These are phyloP conservation scores for Megaleporinus macrocephalus DNA, from an alignment of 2,113 vertebrate species.

Conservation along the genomic window DNA sequence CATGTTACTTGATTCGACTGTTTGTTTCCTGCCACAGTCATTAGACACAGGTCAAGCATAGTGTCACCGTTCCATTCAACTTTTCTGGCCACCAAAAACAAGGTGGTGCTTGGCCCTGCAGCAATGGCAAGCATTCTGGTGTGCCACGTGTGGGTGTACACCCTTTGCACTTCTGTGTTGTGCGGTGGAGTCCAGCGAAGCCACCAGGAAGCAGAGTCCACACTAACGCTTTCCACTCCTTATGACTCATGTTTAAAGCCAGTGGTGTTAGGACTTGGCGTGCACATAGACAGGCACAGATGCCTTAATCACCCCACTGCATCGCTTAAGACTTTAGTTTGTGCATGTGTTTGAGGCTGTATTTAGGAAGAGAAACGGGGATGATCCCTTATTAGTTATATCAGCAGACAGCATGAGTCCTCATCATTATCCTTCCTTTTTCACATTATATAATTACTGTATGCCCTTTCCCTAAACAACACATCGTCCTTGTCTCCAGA, in stretches of 20 bases:
- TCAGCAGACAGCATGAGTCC: slow-evolving; percentile 40
- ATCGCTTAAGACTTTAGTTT: slow-evolving; percentile 61
- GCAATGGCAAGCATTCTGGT: slow-evolving; percentile 6
- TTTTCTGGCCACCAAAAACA: slow-evolving; percentile 1
- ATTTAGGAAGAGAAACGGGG: slow-evolving; percentile 7
- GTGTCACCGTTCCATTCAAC: background rate
- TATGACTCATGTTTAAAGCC: slow-evolving; percentile 41
- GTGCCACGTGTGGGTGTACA: slow-evolving; percentile 5
- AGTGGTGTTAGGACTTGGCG: slow-evolving; percentile 49
- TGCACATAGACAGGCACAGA: slow-evolving; percentile 39
- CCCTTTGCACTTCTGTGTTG: slow-evolving; percentile 25
- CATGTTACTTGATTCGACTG: no score
- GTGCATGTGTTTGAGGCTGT: slow-evolving; percentile 11
- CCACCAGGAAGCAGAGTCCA: slow-evolving; percentile 27
- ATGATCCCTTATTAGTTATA: slow-evolving; percentile 55
- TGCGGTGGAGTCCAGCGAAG: slow-evolving; percentile 10
- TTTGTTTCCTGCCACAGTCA: no score
- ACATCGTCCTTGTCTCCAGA: background rate
- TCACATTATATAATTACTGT: slow-evolving; percentile 31
- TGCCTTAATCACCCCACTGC: slow-evolving; percentile 55
- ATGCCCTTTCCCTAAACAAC: slow-evolving; percentile 34
- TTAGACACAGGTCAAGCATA: background rate
- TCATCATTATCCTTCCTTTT: background rate
- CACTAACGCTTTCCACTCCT: slow-evolving; percentile 45
- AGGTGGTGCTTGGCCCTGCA: slow-evolving; percentile 32